Evolutionary conservation across 2,888 invertebrate genomes (phyloP).

Genomic region (Apamea crenata): DNA sequence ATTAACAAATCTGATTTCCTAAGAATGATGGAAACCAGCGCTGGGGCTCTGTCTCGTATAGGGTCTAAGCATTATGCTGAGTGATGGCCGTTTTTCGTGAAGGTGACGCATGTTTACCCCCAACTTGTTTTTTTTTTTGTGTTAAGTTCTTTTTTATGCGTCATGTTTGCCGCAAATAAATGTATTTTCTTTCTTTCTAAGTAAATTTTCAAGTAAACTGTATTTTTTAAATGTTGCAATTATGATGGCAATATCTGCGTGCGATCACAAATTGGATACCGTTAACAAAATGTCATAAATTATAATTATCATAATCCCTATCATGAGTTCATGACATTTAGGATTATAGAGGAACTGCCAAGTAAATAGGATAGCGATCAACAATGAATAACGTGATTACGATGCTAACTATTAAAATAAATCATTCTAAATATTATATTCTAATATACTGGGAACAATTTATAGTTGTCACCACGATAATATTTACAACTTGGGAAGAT

Average conservation of each 20-base stretch:
- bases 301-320: constrained; percentile 31
- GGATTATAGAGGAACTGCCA: constrained; percentile 16
- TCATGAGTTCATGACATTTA: constrained; percentile 18
- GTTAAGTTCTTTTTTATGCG: too few relatives aligned
- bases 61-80: too few relatives aligned
- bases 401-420: constrained; percentile 41
- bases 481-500: constrained; percentile 54
- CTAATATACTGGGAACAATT: constrained; percentile 48
- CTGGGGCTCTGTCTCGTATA: too few relatives aligned
- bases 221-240: neutral
- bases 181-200: too few relatives aligned
- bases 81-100: too few relatives aligned
- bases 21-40: too few relatives aligned
- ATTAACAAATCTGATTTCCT: too few relatives aligned
- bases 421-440: constrained; percentile 52
- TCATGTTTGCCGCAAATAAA: too few relatives aligned
- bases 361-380: constrained; percentile 42
- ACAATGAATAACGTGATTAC: constrained; percentile 38
- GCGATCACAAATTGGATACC: neutral
- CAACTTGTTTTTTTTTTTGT: too few relatives aligned
- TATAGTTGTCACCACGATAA: constrained; percentile 49
- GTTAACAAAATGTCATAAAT: constrained; percentile 1
- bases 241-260: neutral
- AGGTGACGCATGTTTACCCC: too few relatives aligned
- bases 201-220: neutral